Conservation (phyloP, 1,140 invertebrate species). For the Mya arenaria region DNA sequence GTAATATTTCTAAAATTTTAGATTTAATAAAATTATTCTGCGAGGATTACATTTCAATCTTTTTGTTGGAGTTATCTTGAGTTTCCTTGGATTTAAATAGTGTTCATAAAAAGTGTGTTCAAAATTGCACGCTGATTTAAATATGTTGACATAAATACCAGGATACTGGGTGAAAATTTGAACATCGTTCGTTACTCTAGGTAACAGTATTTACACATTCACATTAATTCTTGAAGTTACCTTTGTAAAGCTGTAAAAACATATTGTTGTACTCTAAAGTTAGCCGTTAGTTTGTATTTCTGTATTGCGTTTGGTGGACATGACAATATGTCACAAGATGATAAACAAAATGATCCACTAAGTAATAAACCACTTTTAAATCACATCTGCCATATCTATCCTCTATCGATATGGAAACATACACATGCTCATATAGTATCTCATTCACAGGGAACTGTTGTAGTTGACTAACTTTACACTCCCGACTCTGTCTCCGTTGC, state of each 20-base stretch:
- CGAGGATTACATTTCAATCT: too few relatives aligned
- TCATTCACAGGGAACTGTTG: neutral
- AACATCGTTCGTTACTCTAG: conserved; percentile 9
- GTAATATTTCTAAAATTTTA: too few relatives aligned
- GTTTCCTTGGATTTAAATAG: too few relatives aligned
- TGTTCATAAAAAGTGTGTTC: too few relatives aligned
- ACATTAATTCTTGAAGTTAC: neutral
- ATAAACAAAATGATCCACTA: neutral
- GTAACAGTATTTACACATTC: neutral
- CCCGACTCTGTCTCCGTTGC: neutral
- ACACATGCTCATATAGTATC: conserved; percentile 31
- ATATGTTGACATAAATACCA: too few relatives aligned
- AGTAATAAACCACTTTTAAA: neutral
- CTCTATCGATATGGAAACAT: neutral
- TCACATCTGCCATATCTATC: neutral
- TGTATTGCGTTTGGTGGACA: neutral
- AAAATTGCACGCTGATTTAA: too few relatives aligned
- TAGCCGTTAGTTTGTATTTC: neutral
- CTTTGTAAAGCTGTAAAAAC: neutral
- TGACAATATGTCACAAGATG: neutral
- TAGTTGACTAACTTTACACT: neutral
- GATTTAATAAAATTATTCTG: too few relatives aligned
- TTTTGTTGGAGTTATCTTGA: too few relatives aligned
- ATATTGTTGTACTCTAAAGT: too few relatives aligned
- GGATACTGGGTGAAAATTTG: too few relatives aligned